phyloP scores from a whole-genome alignment of 2,888 invertebrate genomes.

The Oligia fasciuncula region DNA sequence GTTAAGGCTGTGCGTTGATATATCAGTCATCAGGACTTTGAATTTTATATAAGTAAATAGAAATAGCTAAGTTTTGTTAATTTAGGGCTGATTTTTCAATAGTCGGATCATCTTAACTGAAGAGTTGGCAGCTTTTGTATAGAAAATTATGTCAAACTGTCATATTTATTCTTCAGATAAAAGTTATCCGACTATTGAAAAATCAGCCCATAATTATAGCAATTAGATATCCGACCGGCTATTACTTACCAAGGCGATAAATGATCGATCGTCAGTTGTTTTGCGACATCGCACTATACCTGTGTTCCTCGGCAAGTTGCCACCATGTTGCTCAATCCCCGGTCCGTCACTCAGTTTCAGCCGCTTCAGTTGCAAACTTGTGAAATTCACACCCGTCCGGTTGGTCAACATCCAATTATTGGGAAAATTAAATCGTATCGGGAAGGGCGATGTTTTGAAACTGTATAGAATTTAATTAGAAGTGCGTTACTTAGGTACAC shows the following conservation, averaged over 20 bases:
- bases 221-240: no score
- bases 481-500: not conserved
- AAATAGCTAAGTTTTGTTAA: no score
- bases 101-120: no score
- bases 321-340: conserved; percentile 27
- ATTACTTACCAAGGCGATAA: conserved; percentile 15
- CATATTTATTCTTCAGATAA: no score
- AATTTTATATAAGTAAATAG: no score
- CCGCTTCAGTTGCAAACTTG: conserved; percentile 43
- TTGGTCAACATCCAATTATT: conserved; percentile 57
- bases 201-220: no score
- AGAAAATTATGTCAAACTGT: no score
- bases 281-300: conserved; percentile 39
- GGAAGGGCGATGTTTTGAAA: conserved; percentile 47
- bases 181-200: no score
- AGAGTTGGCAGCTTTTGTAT: no score
- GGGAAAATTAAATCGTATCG: conserved; percentile 36
- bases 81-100: no score
- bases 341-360: conserved; percentile 42
- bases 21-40: no score
- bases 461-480: conserved; percentile 23
- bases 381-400: conserved; percentile 53
- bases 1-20: no score
- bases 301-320: conserved; percentile 6
- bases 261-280: conserved; percentile 13